Conservation (phyloP, 2,888 invertebrate genomes). For the Pycnomerus fuliginosus region DNA sequence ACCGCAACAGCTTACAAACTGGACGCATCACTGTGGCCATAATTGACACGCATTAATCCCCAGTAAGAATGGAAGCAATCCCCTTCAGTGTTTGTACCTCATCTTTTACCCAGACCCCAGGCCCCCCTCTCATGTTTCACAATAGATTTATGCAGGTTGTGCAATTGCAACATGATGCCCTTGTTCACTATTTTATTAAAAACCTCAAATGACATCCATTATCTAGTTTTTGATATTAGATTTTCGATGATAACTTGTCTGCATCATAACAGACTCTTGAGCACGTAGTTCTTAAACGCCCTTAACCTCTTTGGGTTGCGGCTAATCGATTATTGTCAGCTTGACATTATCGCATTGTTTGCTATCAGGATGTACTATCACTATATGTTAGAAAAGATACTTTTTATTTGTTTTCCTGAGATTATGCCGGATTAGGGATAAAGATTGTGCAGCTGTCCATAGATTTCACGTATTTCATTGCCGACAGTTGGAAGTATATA, state of each 20-base stretch:
- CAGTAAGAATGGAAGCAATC: constrained; percentile 15
- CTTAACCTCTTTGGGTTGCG: constrained; percentile 20
- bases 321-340: constrained; percentile 19
- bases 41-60: constrained; percentile 26
- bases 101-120: constrained; percentile 32
- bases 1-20: too few species aligned
- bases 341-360: too few species aligned
- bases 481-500: too few species aligned
- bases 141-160: constrained; percentile 26
- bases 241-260: constrained; percentile 11
- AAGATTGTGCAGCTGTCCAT: too few species aligned
- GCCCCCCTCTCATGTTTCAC: constrained; percentile 30
- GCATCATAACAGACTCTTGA: constrained; percentile 13
- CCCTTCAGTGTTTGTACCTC: constrained; percentile 30
- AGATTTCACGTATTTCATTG: too few species aligned
- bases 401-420: too few species aligned
- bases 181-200: constrained; percentile 15
- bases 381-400: too few species aligned
- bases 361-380: too few species aligned
- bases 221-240: constrained; percentile 15
- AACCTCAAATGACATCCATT: constrained; percentile 19
- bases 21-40: constrained; percentile 22
- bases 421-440: too few species aligned
- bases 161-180: constrained; percentile 24
- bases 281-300: constrained; percentile 17